phyloP scores from a whole-genome alignment of 1,140 invertebrate species.

The Solen grandis region DNA sequence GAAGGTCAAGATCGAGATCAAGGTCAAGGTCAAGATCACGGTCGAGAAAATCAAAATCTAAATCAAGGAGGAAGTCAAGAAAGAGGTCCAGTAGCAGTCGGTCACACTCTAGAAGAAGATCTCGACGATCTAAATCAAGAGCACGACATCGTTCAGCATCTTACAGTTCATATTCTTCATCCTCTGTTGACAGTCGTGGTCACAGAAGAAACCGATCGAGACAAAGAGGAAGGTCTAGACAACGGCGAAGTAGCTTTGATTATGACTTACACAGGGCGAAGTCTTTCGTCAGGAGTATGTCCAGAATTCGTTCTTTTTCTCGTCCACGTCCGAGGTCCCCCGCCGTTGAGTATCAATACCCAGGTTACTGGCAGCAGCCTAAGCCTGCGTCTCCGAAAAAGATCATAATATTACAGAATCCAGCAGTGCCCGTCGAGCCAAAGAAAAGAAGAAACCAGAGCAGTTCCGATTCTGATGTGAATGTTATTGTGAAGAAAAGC shows the following conservation, averaged over 20 bases:
- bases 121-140: constrained; percentile 10
- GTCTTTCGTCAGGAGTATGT: constrained; percentile 41
- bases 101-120: constrained; percentile 23
- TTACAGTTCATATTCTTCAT: background rate
- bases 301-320: constrained; percentile 36
- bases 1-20: constrained; percentile 14
- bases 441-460: constrained; percentile 16
- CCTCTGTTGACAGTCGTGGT: background rate
- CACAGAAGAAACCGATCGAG: constrained; percentile 3
- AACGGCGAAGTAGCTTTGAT: constrained; percentile 40
- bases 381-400: constrained; percentile 20
- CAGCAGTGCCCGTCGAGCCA: background rate
- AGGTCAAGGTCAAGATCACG: constrained; percentile 3
- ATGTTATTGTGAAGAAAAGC: constrained; percentile 34
- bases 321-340: constrained; percentile 18
- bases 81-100: constrained; percentile 5
- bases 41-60: constrained; percentile 3
- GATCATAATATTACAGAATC: constrained; percentile 16
- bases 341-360: constrained; percentile 17
- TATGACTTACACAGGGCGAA: constrained; percentile 48
- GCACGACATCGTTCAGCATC: constrained; percentile 8
- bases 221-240: constrained; percentile 3
- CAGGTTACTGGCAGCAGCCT: constrained; percentile 21
- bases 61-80: background rate
- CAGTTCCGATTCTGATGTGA: constrained; percentile 50